Percentiles rank a stretch among this genome's conserved stretches.
Evolutionary conservation across 2,113 vertebrate genomes (phyloP).

Genomic region (Manacus vitellinus): DNA sequence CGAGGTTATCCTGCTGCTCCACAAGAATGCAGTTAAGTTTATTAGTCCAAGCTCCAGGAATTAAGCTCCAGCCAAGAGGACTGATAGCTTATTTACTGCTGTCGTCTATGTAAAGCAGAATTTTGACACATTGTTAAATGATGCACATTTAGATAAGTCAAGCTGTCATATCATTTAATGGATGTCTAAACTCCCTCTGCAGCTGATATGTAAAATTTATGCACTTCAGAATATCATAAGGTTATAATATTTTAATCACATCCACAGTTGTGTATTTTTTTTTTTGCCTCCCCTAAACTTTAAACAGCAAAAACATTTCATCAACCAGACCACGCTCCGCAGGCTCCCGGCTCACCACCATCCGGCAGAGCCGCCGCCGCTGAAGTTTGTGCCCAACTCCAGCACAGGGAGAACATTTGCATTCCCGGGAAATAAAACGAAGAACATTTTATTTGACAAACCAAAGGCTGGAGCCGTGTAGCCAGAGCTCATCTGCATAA

Average conservation of each 20-base stretch:
- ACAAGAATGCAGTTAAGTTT: not conserved
- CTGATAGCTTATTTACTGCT: constrained; percentile 84
- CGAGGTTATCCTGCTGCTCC: not conserved
- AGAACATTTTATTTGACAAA: not conserved
- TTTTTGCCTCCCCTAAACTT: constrained; percentile 43
- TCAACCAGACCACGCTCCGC: not conserved
- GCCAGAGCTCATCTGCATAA: constrained; percentile 44
- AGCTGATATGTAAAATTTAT: constrained; percentile 84
- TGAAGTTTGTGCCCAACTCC: constrained; percentile 43
- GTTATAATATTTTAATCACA: constrained; percentile 86
- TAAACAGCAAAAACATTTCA: constrained; percentile 51
- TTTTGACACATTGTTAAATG: constrained; percentile 86
- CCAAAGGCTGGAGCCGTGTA: not conserved
- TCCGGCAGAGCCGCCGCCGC: not conserved
- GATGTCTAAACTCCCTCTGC: constrained; percentile 80
- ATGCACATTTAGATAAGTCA: constrained; percentile 86
- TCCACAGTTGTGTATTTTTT: not conserved
- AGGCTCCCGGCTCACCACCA: not conserved
- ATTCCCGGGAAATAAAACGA: not conserved
- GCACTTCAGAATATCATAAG: constrained; percentile 81
- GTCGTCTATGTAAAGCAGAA: constrained; percentile 81
- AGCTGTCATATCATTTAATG: constrained; percentile 84
- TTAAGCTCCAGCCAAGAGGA: constrained; percentile 71
- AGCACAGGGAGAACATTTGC: not conserved
- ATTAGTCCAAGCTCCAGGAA: constrained; percentile 66